Evolutionary conservation across 2,888 invertebrate genomes (phyloP).

Genomic region (Octonoba sinensis): DNA sequence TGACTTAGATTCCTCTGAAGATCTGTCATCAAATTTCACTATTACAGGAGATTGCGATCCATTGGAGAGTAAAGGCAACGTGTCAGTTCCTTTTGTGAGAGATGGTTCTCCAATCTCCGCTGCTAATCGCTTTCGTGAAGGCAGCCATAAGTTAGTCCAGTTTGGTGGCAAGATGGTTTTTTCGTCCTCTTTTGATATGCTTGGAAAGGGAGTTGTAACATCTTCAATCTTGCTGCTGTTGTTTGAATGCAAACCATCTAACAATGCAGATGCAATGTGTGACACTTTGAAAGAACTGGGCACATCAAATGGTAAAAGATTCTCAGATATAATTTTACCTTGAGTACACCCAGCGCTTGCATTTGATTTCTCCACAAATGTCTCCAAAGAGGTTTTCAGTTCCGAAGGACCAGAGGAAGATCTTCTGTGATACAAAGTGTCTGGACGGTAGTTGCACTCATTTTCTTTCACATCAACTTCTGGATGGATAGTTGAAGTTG

Average conservation of each 20-base stretch:
- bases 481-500: slow-evolving; percentile 11
- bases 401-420: slow-evolving; percentile 52
- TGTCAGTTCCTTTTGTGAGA: slow-evolving; percentile 21
- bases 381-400: slow-evolving; percentile 11
- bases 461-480: not conserved
- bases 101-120: slow-evolving; percentile 3
- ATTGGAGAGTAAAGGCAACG: slow-evolving; percentile 35
- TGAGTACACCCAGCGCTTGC: not conserved
- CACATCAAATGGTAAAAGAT: slow-evolving; percentile 10
- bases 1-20: not conserved
- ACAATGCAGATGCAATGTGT: slow-evolving; percentile 44
- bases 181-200: slow-evolving; percentile 19
- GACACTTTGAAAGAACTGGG: slow-evolving; percentile 37
- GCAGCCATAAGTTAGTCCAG: slow-evolving; percentile 44
- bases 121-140: slow-evolving; percentile 4
- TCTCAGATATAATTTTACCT: slow-evolving; percentile 13
- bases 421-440: slow-evolving; percentile 30
- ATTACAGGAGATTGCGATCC: slow-evolving; percentile 39
- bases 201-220: not conserved
- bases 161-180: slow-evolving; percentile 27
- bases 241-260: slow-evolving; percentile 41
- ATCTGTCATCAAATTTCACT: slow-evolving; percentile 36
- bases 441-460: not conserved
- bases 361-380: not conserved
- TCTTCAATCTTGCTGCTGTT: slow-evolving; percentile 30